Evolutionary conservation across 2,888 invertebrate genomes (phyloP), one percentile per base, ranked within the genome.

Genomic region (Parnassius orleans): DNA sequence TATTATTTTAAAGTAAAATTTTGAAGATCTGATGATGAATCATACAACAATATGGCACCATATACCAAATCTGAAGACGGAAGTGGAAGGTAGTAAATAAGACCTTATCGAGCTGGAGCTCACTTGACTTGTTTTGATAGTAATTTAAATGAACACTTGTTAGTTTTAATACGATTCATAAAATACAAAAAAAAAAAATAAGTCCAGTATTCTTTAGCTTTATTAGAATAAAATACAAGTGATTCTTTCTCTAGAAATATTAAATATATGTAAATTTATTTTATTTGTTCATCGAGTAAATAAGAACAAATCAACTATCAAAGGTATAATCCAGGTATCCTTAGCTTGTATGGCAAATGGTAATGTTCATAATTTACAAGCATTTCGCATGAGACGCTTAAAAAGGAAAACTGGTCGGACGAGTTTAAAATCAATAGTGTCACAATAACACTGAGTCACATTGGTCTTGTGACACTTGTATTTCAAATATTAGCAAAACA

Each of bases 391-490:
- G 42, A 46, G 51, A 55, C 59, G 59, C 56, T 59, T 47, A 59
- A 63, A 56, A 56, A 56, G 59, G 58, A 59, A 63, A 63, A 60
- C 63, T 55, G 59, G 63, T 56, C 63, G 56, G 63, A 56, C 63
- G 63, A 63, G 59, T 56, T 58, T 52, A 56, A 59, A 56, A 50
- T 58, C 59, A 55, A 63, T 63, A 63, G 58, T 64, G 65, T 68
- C 65, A 68, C 66, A 69, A 68, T 62, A 66, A 66, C 51, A 65
- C 55, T 72, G 72, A 72, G 68, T 74, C 74, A 76, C 63, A 61
- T 61, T 66, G 61, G 19, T 51, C 58, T 55, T 56, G 59, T 51
- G 56, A 56, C 63, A 60, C 11, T 41, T 50, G 24, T 42, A 46
- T 47, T 15, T 50, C 42, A 24, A 63, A 57, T 54, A 58, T 56